Conservation (phyloP, 2,113 vertebrate genomes). For the Pycnonotus jocosus region DNA sequence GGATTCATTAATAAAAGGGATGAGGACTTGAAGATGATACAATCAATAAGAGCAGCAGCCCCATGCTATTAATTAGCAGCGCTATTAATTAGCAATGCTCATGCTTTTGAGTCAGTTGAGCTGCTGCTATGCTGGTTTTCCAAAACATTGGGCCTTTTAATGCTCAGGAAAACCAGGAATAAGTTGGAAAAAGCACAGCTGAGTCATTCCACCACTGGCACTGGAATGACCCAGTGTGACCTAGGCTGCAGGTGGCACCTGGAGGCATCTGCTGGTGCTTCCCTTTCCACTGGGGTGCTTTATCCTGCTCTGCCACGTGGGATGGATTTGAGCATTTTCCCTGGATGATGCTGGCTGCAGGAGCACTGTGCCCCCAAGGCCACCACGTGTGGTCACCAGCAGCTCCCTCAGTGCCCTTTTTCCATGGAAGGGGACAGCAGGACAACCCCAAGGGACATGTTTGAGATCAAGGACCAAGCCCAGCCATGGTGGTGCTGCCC, state of each 20-base stretch:
- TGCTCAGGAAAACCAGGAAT: background rate
- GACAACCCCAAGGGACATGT: background rate
- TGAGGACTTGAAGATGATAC: background rate
- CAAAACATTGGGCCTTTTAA: background rate
- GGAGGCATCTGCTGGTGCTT: background rate
- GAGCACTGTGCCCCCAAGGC: rapidly evolving
- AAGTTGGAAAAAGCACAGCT: background rate
- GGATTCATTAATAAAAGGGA: background rate
- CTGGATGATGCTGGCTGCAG: background rate
- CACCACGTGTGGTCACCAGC: background rate
- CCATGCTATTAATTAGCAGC: background rate
- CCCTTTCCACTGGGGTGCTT: background rate
- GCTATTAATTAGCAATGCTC: background rate
- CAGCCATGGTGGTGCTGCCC: rapidly evolving
- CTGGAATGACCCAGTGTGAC: background rate
- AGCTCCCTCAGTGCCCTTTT: background rate
- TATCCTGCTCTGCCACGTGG: rapidly evolving
- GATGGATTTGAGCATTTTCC: background rate
- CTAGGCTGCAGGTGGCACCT: background rate
- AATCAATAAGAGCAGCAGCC: background rate
- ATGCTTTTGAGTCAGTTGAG: background rate
- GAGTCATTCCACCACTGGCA: background rate
- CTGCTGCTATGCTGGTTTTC: background rate
- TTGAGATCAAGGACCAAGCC: background rate
- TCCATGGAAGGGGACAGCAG: background rate